A percentile compares a stretch with the other conserved stretches of the same genome.
Conservation (phyloP, 2,113 vertebrate genomes). For the Perccottus glenii region DNA sequence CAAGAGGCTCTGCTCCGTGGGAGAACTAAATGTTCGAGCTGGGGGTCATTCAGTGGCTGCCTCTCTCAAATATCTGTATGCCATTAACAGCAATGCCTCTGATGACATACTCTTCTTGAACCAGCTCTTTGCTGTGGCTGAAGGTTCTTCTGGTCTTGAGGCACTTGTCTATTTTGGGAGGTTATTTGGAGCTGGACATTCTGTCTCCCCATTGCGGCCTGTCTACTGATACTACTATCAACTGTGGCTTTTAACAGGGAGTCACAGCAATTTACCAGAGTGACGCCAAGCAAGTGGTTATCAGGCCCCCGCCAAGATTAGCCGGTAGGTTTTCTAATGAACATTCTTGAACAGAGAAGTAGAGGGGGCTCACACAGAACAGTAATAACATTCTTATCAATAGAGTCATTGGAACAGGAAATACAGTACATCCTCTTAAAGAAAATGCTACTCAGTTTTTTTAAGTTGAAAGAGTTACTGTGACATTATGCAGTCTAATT, state of each 20-base stretch:
- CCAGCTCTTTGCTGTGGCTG: constrained; percentile 54
- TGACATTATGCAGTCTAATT: background rate
- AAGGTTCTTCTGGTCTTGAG: constrained; percentile 64
- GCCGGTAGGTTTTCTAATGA: constrained; percentile 78
- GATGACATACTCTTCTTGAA: constrained; percentile 87
- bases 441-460: constrained; percentile 22
- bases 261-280: constrained; percentile 82
- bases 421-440: constrained; percentile 38
- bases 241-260: constrained; percentile 83
- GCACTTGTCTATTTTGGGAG: constrained; percentile 81
- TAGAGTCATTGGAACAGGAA: constrained; percentile 54
- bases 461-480: constrained; percentile 21
- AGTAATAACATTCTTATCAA: constrained; percentile 63
- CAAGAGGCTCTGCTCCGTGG: constrained; percentile 36
- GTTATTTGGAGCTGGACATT: constrained; percentile 81
- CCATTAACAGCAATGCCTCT: constrained; percentile 82
- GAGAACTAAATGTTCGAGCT: constrained; percentile 41
- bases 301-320: constrained; percentile 84
- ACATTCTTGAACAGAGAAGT: constrained; percentile 73
- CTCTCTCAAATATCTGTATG: constrained; percentile 72
- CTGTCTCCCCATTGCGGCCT: constrained; percentile 78
- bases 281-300: constrained; percentile 86
- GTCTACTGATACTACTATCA: constrained; percentile 88
- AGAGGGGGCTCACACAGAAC: constrained; percentile 37
- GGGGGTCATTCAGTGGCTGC: constrained; percentile 70